Percentiles rank a stretch among this genome's conserved stretches.
Conservation (phyloP, 2,888 invertebrate genomes). For the Ctenicera cuprea region DNA sequence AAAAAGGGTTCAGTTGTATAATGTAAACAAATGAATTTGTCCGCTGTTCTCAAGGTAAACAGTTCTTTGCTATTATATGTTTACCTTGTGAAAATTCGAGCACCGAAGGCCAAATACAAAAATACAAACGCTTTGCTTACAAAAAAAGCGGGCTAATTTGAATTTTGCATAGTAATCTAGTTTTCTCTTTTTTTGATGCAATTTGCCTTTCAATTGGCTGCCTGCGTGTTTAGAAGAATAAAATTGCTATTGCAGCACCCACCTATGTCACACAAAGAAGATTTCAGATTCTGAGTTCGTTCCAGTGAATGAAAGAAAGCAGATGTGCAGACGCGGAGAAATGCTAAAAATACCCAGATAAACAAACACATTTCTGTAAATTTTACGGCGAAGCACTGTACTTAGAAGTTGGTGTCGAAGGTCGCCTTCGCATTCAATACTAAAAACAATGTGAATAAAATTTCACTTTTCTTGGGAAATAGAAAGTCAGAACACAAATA, state of each 20-base stretch:
- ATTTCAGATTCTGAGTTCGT: conserved; percentile 6
- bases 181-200: conserved; percentile 2
- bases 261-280: conserved; percentile 1
- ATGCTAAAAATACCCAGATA: conserved; percentile 27
- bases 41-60: conserved; percentile 1
- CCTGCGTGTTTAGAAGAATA: conserved; percentile 7
- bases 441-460: conserved; percentile 56
- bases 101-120: not conserved
- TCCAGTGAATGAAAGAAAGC: conserved; percentile 19
- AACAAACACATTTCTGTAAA: conserved; percentile 22
- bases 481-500: conserved; percentile 56
- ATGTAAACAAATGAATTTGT: conserved; percentile 3
- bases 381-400: conserved; percentile 6
- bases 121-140: too few relatives aligned
- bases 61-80: not conserved
- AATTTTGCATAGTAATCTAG: conserved; percentile 17
- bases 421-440: conserved; percentile 27
- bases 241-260: not conserved
- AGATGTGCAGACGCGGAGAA: conserved; percentile 27
- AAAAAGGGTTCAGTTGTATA: conserved; percentile 1
- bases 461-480: conserved; percentile 64
- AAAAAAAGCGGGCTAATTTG: conserved; percentile 1
- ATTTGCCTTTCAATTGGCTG: conserved; percentile 11
- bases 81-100: not conserved
- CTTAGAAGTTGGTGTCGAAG: conserved; percentile 32